Evolutionary conservation across 2,797 vertebrate species (phyloP).

Genomic region (Rhadinocentrus ornatus): DNA sequence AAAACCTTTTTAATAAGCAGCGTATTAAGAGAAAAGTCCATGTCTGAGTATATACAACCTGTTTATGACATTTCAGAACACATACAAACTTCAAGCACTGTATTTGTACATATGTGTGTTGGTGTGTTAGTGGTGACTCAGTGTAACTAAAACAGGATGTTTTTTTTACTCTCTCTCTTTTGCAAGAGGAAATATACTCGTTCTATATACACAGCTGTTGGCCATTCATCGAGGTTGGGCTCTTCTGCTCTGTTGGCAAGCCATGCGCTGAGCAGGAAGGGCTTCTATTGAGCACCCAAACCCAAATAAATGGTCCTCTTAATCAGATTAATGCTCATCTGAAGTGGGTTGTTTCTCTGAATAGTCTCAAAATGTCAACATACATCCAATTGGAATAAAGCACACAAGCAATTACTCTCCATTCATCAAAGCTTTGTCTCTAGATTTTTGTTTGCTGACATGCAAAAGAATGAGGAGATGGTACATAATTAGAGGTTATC

Average conservation of each 20-base stretch:
- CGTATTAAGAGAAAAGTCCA: background rate
- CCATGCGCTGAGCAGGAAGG: constrained; percentile 57
- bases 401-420: constrained; percentile 26
- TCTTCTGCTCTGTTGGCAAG: constrained; percentile 57
- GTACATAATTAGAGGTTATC: background rate
- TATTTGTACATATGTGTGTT: constrained; percentile 7
- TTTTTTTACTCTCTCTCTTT: constrained; percentile 12
- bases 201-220: constrained; percentile 81
- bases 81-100: constrained; percentile 9
- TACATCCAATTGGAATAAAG: constrained; percentile 38
- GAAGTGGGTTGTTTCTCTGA: constrained; percentile 60
- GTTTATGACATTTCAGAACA: constrained; percentile 10
- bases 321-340: constrained; percentile 78
- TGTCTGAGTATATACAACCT: background rate
- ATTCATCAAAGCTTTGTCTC: constrained; percentile 35
- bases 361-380: constrained; percentile 57
- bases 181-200: constrained; percentile 63
- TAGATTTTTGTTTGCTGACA: constrained; percentile 17
- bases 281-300: constrained; percentile 68
- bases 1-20: background rate
- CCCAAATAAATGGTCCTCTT: constrained; percentile 77
- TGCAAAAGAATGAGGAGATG: background rate
- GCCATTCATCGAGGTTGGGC: constrained; percentile 61
- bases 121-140: constrained; percentile 40
- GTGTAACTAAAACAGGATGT: constrained; percentile 48